A percentile compares a stretch with the other conserved stretches of the same genome.
These are phyloP conservation scores for Quadroppia sp. DNA, from an alignment of 2,888 invertebrate species.

Conservation along the genomic window DNA sequence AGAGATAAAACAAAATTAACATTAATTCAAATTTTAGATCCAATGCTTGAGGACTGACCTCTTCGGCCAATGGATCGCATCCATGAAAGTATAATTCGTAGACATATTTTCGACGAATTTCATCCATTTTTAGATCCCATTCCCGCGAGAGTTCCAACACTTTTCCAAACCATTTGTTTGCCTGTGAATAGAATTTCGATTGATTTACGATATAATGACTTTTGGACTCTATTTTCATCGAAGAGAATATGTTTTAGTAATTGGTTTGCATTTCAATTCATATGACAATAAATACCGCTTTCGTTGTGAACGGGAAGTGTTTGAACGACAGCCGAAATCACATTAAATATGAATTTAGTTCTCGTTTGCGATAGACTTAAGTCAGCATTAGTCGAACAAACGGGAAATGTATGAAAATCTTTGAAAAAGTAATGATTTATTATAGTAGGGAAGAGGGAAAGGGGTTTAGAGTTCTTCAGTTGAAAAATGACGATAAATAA, in stretches of 20 bases:
- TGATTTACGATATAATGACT: neutral
- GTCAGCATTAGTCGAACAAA: constrained; percentile 57
- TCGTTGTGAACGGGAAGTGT: constrained; percentile 45
- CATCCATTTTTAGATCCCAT: constrained; percentile 72
- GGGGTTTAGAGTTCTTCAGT: constrained; percentile 64
- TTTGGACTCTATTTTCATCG: neutral
- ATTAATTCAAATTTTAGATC: neutral
- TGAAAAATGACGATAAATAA: constrained; percentile 74
- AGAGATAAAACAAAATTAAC: neutral
- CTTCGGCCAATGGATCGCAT: constrained; percentile 61
- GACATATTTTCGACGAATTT: constrained; percentile 72
- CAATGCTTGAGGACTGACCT: constrained; percentile 54
- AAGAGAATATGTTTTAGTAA: constrained; percentile 13
- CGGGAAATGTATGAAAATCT: constrained; percentile 22
- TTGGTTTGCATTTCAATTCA: neutral
- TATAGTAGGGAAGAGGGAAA: constrained; percentile 72
- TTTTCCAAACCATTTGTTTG: constrained; percentile 65
- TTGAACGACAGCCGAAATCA: constrained; percentile 45
- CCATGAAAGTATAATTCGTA: constrained; percentile 61
- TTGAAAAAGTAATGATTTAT: constrained; percentile 54
- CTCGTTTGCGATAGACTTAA: constrained; percentile 64
- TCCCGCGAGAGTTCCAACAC: constrained; percentile 66
- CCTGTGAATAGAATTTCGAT: constrained; percentile 35
- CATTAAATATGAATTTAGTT: constrained; percentile 53
- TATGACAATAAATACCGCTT: neutral